Conservation (phyloP, 2,113 vertebrate genomes). For the Campylomormyrus numenius region DNA sequence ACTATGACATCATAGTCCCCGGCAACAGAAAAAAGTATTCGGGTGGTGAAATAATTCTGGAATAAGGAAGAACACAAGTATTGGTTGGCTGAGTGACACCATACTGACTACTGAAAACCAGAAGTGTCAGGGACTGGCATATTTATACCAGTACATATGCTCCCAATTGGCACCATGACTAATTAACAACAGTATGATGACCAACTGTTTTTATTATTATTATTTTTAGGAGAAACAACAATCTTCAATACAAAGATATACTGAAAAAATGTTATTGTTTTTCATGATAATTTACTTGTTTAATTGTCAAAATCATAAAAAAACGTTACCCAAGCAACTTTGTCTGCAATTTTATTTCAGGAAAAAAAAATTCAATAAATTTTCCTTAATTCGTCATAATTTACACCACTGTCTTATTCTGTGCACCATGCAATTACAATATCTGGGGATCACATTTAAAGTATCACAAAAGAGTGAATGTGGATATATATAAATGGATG, state of each 20-base stretch:
- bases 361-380: neutral
- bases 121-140: too few species aligned
- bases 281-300: neutral
- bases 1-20: neutral
- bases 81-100: too few species aligned
- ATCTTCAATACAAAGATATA: neutral
- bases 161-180: neutral
- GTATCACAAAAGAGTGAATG: neutral
- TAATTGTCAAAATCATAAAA: neutral
- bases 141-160: too few species aligned
- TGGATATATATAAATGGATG: neutral
- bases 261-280: neutral
- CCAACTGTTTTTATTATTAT: neutral
- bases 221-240: neutral
- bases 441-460: neutral
- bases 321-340: neutral
- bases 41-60: too few species aligned
- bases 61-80: too few species aligned
- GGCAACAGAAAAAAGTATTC: neutral
- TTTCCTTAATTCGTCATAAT: neutral
- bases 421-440: neutral
- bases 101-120: too few species aligned
- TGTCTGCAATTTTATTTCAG: neutral
- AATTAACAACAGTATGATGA: neutral
- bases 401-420: neutral